Evolutionary conservation across 1,140 invertebrate species (phyloP), one percentile per base, ranked within the genome.

Genomic region (Rhopalosiphum padi): DNA sequence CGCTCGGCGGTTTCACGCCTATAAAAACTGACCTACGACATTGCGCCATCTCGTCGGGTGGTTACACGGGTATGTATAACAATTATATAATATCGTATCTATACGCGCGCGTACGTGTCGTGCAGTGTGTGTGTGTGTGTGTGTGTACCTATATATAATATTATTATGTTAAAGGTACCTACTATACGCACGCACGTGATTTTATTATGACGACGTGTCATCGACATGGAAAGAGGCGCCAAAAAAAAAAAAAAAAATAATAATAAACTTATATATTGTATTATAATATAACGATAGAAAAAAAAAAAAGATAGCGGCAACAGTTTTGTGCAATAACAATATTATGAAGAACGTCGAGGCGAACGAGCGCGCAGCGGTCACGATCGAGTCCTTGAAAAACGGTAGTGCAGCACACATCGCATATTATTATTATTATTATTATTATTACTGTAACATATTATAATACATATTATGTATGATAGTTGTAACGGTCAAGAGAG

Each of bases 11-110:
- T 43, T 37, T 68, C n/a, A 46, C 46, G 15, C 37, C 37, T 15
- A n/a, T 37, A 82, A n/a, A 92, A n/a, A 92, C 91, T 83, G 91
- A 92, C 91, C 91, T 92, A 92, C n/a, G 43, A 35, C 68, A 92
- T 82, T 8, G 30, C 35, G 37, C n/a, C n/a, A n/a, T 85, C 0
- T 23, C 87, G 87, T 88, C 48, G 87, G 87, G 87, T 88, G 51
- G n/a, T 89, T 41, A 37, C 43, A 37, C 21, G 9, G 48, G n/a
- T 53, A 30, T 23, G 15, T 35, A n/a, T n/a, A 68, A 4, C 15
- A 15, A n/a, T 68, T n/a, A 68, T n/a, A 68, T 30, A 30, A n/a
- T 68, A 18, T 25, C 18, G 35, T 41, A 23, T 83, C 6, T 83
- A 8, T 30, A 68, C 25, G n/a, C 9, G 22, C 37, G 21, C 25